Conservation (phyloP, 2,888 invertebrate genomes). For the Eristalis tenax region DNA sequence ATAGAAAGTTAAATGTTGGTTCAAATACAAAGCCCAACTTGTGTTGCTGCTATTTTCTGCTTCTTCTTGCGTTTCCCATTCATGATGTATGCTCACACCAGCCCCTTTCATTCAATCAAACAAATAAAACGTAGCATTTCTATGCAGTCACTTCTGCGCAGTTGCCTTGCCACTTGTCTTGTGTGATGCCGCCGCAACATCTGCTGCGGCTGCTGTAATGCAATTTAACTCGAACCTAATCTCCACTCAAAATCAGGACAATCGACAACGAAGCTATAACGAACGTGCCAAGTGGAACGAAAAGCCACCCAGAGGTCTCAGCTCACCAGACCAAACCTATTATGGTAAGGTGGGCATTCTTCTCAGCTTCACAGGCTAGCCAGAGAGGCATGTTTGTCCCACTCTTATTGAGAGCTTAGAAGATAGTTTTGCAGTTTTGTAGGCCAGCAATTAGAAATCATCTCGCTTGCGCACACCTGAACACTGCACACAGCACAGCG, state of each 20-base stretch:
- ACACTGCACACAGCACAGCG: neutral
- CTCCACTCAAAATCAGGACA: constrained; percentile 59
- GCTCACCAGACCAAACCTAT: constrained; percentile 26
- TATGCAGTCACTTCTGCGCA: constrained; percentile 17
- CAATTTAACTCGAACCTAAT: constrained; percentile 58
- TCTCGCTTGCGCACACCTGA: constrained; percentile 67
- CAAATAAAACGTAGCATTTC: constrained; percentile 49
- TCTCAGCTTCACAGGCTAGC: constrained; percentile 29
- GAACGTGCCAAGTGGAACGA: constrained; percentile 62
- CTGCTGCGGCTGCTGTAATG: constrained; percentile 34
- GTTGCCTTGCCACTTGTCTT: constrained; percentile 9
- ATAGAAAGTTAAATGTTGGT: neutral
- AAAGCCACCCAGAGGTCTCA: constrained; percentile 67
- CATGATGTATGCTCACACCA: neutral
- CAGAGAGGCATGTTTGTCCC: constrained; percentile 26
- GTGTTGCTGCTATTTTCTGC: neutral
- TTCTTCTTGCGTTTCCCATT: neutral
- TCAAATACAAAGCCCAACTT: neutral
- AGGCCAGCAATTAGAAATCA: constrained; percentile 71
- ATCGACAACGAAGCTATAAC: constrained; percentile 49
- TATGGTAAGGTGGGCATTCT: constrained; percentile 53
- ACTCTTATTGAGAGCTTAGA: constrained; percentile 65
- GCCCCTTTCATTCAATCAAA: constrained; percentile 25
- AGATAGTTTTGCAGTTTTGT: constrained; percentile 58
- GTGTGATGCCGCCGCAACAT: neutral